Conservation (phyloP, 2,113 vertebrate genomes). For the Cyprinodon variegatus region DNA sequence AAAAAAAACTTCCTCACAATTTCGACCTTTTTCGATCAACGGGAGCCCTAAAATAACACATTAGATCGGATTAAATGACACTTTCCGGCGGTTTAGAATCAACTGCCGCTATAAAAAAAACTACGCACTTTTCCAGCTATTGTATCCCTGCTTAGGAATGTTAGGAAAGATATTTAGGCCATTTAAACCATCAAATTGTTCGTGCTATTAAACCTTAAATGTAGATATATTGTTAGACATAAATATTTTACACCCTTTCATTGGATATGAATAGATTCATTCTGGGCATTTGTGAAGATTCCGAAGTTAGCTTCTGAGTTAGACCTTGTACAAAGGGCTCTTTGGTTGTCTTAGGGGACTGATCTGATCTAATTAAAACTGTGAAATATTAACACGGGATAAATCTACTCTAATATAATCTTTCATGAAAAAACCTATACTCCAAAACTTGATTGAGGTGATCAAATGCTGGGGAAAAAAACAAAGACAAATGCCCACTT, state of each 20-base stretch:
- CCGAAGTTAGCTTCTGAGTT: background rate
- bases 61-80: background rate
- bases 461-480: background rate
- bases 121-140: constrained; percentile 35
- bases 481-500: background rate
- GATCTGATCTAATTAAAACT: background rate
- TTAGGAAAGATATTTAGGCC: background rate
- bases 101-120: background rate
- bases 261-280: background rate
- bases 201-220: background rate
- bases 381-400: background rate
- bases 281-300: background rate
- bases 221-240: background rate
- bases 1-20: accelerated
- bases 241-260: background rate
- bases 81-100: background rate
- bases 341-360: background rate
- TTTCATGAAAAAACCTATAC: background rate
- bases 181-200: background rate
- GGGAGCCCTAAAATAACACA: background rate
- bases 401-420: background rate
- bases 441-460: background rate
- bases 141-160: background rate
- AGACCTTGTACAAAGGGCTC: background rate
- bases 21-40: background rate